Evolutionary conservation across 2,113 vertebrate species (phyloP).

Genomic region (Hydrochoerus hydrochaeris): DNA sequence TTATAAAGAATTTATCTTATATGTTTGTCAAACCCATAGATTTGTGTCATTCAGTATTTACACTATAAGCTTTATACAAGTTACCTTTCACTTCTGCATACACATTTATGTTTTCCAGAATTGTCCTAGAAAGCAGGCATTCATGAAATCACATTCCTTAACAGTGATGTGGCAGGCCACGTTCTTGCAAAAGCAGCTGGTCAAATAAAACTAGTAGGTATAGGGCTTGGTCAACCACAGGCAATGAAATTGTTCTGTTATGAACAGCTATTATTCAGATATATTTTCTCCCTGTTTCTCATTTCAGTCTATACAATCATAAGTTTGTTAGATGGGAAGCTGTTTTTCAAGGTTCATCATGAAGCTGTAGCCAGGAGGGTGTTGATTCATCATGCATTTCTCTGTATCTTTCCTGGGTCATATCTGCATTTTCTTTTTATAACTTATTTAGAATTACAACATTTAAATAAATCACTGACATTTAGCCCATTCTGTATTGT

Average conservation of each 20-base stretch:
- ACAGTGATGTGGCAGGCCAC: neutral
- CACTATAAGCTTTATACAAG: neutral
- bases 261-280: neutral
- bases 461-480: neutral
- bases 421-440: neutral
- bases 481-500: neutral
- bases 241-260: neutral
- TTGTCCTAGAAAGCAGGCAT: neutral
- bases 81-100: neutral
- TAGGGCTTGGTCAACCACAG: neutral
- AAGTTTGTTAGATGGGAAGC: neutral
- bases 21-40: neutral
- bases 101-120: neutral
- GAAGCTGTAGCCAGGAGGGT: neutral
- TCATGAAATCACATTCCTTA: neutral
- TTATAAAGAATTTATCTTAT: neutral
- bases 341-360: neutral
- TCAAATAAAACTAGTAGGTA: neutral
- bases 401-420: neutral
- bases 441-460: neutral
- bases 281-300: neutral
- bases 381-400: neutral
- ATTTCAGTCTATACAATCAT: neutral
- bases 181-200: neutral
- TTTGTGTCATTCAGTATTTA: neutral